Conservation (phyloP, 2,113 vertebrate genomes). For the Tachysurus fulvidraco region DNA sequence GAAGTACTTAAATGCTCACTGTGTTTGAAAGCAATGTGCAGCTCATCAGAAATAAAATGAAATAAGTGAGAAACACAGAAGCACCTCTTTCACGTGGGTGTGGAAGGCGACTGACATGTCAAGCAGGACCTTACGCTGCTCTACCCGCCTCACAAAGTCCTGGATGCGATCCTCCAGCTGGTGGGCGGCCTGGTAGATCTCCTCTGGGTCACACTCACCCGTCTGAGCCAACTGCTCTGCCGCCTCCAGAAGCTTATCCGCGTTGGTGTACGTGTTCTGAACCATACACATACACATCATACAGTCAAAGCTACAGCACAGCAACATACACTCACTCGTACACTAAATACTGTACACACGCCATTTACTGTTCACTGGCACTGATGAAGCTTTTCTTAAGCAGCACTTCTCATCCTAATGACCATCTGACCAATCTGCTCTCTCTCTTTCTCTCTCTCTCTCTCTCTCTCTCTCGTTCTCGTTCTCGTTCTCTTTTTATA, state of each 20-base stretch:
- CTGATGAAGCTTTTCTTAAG: neutral
- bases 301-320: neutral
- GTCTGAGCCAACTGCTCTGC: conserved; percentile 98
- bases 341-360: neutral
- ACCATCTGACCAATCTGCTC: neutral
- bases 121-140: conserved; percentile 94
- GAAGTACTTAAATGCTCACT: neutral
- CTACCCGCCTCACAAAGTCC: conserved; percentile 95
- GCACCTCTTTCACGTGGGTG: conserved; percentile 97
- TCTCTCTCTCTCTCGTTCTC: no score
- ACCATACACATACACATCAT: conserved; percentile 9
- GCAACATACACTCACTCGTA: neutral
- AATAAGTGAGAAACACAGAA: neutral
- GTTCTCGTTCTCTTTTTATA: no score
- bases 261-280: conserved; percentile 97
- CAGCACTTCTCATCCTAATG: neutral
- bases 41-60: neutral
- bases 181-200: conserved; percentile 98
- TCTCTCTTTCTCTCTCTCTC: no score
- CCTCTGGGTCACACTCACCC: conserved; percentile 96
- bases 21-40: neutral
- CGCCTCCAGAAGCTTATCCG: conserved; percentile 95
- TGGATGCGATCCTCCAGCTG: conserved; percentile 97
- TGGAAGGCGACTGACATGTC: conserved; percentile 99
- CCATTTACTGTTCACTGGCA: neutral